phyloP scores from a whole-genome alignment of 2,113 vertebrate genomes.

The Agelaius phoeniceus region DNA sequence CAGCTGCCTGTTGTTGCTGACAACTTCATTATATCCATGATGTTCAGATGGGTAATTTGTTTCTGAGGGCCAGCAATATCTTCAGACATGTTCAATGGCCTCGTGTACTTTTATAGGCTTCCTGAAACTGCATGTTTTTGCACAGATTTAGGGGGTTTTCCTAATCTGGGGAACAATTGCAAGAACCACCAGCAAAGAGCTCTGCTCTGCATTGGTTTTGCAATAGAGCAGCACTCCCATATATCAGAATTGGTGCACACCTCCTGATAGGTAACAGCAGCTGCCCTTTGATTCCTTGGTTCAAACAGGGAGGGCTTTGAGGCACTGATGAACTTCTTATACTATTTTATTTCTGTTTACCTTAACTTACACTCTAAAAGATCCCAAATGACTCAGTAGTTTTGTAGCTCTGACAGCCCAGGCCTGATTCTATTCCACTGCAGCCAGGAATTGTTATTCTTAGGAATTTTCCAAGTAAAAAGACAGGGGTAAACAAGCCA shows the following conservation, averaged over 20 bases:
- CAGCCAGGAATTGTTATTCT: neutral
- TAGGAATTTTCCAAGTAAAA: neutral
- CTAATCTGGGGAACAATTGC: constrained; percentile 20
- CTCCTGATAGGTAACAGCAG: neutral
- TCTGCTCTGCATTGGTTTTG: neutral
- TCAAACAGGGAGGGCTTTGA: neutral
- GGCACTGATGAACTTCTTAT: neutral
- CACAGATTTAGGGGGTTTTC: neutral
- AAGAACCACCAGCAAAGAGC: neutral
- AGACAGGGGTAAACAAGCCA: neutral
- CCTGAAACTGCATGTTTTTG: constrained; percentile 12
- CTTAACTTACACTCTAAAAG: neutral
- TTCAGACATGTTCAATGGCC: constrained; percentile 4
- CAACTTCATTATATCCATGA: constrained; percentile 53
- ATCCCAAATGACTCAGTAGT: neutral
- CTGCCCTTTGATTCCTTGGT: neutral
- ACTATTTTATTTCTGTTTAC: neutral
- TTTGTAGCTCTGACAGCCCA: neutral
- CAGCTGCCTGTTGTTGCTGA: constrained; percentile 23
- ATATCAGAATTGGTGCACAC: neutral
- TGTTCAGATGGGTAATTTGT: constrained; percentile 44
- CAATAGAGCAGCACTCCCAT: neutral
- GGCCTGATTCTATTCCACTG: neutral
- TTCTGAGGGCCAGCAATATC: constrained; percentile 1
- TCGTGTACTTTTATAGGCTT: constrained; percentile 9